Conservation (phyloP, 2,888 invertebrate species). For the Dicyrtoma fusca region DNA sequence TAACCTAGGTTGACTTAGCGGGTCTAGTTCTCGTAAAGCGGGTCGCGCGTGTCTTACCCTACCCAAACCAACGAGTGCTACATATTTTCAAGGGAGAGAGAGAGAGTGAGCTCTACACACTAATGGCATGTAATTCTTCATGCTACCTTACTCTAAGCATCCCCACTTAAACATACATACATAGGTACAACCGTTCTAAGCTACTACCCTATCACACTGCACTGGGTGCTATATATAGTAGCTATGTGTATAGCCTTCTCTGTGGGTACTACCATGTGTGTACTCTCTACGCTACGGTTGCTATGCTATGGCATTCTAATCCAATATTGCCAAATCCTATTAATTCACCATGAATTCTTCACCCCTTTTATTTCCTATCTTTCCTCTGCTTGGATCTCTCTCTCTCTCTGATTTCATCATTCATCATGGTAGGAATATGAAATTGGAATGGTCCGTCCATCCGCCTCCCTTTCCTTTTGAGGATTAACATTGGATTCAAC, state of each 20-base stretch:
- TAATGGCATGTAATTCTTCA: background rate
- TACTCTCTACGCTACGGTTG: too few relatives aligned
- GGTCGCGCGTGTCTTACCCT: slow-evolving; percentile 27
- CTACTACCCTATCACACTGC: background rate
- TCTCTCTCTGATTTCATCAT: too few relatives aligned
- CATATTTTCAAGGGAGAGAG: background rate
- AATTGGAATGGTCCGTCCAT: background rate
- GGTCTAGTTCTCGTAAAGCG: slow-evolving; percentile 16
- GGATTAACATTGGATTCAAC: too few relatives aligned
- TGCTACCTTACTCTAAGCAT: background rate
- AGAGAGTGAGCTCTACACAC: background rate
- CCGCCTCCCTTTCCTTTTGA: background rate
- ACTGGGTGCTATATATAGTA: too few relatives aligned
- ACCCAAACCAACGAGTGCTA: too few relatives aligned
- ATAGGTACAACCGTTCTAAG: background rate
- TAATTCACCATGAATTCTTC: background rate
- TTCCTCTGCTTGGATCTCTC: background rate
- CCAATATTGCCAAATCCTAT: too few relatives aligned
- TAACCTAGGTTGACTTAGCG: slow-evolving; percentile 23
- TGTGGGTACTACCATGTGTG: too few relatives aligned
- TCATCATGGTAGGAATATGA: too few relatives aligned
- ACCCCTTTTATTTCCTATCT: background rate
- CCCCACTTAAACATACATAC: background rate
- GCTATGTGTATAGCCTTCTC: too few relatives aligned
- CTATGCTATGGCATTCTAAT: too few relatives aligned